phyloP scores from a whole-genome alignment of 1,140 invertebrate species.

The Calliopsis andreniformis region DNA sequence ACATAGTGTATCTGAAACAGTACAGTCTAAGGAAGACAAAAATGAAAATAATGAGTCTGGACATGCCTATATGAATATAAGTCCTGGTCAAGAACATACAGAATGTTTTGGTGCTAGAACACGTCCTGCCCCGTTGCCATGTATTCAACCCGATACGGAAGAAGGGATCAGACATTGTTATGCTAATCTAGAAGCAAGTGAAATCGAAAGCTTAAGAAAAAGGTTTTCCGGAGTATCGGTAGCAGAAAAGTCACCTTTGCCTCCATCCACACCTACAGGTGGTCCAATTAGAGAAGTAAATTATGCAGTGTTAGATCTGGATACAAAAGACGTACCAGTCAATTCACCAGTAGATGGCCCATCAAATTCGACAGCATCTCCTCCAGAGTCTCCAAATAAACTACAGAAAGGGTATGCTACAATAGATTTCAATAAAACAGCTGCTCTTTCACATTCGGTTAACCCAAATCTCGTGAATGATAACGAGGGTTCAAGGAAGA shows the following conservation, averaged over 20 bases:
- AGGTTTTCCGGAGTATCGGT: conserved; percentile 73
- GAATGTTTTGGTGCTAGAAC: conserved; percentile 30
- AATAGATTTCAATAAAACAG: conserved; percentile 96
- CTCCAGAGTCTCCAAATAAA: conserved; percentile 83
- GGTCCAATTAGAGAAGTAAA: conserved; percentile 85
- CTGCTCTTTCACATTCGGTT: conserved; percentile 88
- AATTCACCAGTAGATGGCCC: conserved; percentile 61
- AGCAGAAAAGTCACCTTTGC: conserved; percentile 78
- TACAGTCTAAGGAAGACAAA: conserved; percentile 62
- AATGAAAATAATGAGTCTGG: conserved; percentile 51
- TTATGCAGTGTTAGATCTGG: conserved; percentile 89
- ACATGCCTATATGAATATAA: conserved; percentile 87
- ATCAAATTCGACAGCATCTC: conserved; percentile 64
- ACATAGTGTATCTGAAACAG: conserved; percentile 64
- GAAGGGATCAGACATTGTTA: conserved; percentile 83
- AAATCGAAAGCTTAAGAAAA: conserved; percentile 81
- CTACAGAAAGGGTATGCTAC: conserved; percentile 91
- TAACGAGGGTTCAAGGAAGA: conserved; percentile 84
- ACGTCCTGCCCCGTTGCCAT: conserved; percentile 65
- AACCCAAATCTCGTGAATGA: conserved; percentile 82
- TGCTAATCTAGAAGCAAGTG: conserved; percentile 85
- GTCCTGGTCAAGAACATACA: conserved; percentile 76
- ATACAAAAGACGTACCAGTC: conserved; percentile 74
- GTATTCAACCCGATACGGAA: conserved; percentile 66
- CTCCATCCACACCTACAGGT: conserved; percentile 79